These are phyloP conservation scores for Lethrus apterus DNA, from an alignment of 1,140 invertebrate genomes.

Conservation along the genomic window DNA sequence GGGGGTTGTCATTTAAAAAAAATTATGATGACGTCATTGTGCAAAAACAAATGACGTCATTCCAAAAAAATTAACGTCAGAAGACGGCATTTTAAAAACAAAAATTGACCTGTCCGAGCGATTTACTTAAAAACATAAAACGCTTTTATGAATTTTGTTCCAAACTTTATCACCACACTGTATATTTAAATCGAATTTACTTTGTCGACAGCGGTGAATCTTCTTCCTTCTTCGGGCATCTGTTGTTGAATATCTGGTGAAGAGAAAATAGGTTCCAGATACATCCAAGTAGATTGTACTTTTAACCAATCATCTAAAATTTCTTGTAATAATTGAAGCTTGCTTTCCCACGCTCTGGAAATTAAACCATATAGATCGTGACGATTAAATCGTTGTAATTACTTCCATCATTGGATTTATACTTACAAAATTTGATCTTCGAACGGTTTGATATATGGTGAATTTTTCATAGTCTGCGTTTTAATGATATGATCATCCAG, in stretches of 20 bases:
- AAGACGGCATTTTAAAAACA: too few species aligned
- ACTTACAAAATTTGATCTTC: conserved; percentile 69
- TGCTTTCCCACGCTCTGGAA: conserved; percentile 69
- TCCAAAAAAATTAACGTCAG: background rate
- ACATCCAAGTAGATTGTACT: conserved; percentile 95
- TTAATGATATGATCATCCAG: conserved; percentile 96
- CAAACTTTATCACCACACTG: background rate
- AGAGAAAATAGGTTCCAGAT: conserved; percentile 95
- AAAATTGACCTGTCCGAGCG: too few species aligned
- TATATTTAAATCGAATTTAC: conserved; percentile 30
- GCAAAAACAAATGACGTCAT: background rate
- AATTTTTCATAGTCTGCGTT: conserved; percentile 96
- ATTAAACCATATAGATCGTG: background rate
- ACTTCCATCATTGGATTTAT: background rate
- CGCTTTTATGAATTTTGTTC: too few species aligned
- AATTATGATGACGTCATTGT: background rate
- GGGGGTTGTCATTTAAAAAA: too few species aligned
- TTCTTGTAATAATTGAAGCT: conserved; percentile 72
- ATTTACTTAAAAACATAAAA: too few species aligned
- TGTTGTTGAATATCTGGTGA: conserved; percentile 95
- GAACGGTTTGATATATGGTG: conserved; percentile 94
- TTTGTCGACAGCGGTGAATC: conserved; percentile 89
- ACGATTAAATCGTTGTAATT: background rate
- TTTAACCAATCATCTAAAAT: conserved; percentile 95
- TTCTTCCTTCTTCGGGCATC: conserved; percentile 88